Conservation (phyloP, 1,140 invertebrate genomes). For the Thaumatotibia leucotreta region DNA sequence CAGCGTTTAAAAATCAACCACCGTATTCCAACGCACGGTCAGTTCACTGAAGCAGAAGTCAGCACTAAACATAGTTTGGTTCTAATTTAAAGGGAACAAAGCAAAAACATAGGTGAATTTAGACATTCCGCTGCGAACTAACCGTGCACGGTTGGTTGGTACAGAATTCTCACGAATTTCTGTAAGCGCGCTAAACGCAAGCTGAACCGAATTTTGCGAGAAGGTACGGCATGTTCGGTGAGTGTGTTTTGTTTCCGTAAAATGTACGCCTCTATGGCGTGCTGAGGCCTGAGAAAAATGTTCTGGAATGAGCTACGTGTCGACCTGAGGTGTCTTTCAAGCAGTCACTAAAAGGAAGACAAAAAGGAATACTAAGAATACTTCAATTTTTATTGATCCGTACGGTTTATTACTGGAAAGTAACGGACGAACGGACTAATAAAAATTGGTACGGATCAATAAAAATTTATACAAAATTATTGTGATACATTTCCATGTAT, state of each 20-base stretch:
- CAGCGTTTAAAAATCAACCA: neutral
- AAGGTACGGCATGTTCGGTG: neutral
- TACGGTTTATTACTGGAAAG: too few species aligned
- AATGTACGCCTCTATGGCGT: neutral
- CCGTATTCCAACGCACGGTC: neutral
- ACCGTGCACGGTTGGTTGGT: neutral
- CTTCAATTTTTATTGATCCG: too few species aligned
- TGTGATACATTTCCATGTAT: too few species aligned
- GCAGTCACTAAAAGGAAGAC: too few species aligned
- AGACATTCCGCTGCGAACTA: constrained; percentile 1
- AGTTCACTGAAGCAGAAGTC: constrained; percentile 9
- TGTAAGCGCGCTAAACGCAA: constrained; percentile 5
- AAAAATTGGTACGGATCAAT: too few species aligned
- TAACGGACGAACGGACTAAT: too few species aligned
- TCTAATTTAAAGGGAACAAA: constrained; percentile 25
- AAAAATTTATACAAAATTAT: too few species aligned
- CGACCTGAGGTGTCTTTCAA: too few species aligned
- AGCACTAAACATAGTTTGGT: constrained; percentile 26
- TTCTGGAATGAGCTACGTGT: neutral
- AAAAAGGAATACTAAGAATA: too few species aligned
- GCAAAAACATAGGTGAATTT: constrained; percentile 20
- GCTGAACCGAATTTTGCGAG: constrained; percentile 16
- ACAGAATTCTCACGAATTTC: constrained; percentile 24
- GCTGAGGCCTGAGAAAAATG: neutral
- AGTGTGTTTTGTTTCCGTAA: neutral